Evolutionary conservation across 1,140 invertebrate species (phyloP).

Genomic region (Amphibalanus amphitrite): DNA sequence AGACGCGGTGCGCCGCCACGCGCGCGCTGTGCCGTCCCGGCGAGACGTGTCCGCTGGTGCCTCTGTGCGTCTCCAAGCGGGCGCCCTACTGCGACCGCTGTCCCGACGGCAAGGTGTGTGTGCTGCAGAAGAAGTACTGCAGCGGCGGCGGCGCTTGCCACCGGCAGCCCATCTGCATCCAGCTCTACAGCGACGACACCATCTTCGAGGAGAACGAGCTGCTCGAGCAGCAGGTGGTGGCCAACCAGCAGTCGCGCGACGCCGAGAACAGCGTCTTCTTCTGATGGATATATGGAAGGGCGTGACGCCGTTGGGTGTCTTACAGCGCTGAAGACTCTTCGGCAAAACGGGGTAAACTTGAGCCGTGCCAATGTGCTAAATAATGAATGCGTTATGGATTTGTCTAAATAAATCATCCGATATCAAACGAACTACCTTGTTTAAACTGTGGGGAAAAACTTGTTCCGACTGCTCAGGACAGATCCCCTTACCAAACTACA

Average conservation of each 20-base stretch:
- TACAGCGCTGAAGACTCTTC: no score
- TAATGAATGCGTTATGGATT: no score
- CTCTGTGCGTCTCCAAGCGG: background rate
- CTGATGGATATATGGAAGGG: no score
- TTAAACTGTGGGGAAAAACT: no score
- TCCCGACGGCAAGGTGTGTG: background rate
- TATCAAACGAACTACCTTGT: no score
- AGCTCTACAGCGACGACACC: slow-evolving; percentile 4
- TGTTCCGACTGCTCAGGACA: no score
- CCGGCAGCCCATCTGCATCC: slow-evolving; percentile 4
- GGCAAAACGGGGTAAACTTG: no score
- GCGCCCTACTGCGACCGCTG: background rate
- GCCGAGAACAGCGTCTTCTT: background rate
- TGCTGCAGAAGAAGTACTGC: background rate
- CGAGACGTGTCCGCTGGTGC: background rate
- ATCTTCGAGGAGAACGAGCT: background rate
- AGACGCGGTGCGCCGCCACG: slow-evolving; percentile 1
- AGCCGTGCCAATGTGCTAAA: no score
- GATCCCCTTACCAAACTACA: no score
- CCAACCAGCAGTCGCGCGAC: background rate
- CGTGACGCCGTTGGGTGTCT: no score
- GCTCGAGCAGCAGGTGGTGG: background rate
- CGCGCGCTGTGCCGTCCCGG: background rate
- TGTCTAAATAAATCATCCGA: no score
- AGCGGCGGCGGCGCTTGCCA: background rate